Conservation (phyloP, 2,797 vertebrate species). For the Tenualosa ilisha region DNA sequence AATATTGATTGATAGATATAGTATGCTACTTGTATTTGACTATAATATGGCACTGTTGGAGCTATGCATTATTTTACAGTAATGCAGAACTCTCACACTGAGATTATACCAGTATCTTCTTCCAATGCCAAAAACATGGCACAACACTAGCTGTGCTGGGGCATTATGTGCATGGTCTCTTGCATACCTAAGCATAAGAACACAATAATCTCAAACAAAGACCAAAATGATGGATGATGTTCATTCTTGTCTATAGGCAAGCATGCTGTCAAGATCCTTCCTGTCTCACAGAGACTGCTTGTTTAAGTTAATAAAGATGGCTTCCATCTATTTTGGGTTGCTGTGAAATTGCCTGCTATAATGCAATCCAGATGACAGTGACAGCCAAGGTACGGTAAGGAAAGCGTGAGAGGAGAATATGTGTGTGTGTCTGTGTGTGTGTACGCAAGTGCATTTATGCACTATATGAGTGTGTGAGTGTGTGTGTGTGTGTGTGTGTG, state of each 20-base stretch:
- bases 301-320: neutral
- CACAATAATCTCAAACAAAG: neutral
- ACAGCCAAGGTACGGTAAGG: neutral
- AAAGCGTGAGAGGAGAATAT: neutral
- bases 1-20: no score
- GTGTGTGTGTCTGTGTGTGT: neutral
- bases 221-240: neutral
- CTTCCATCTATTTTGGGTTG: neutral
- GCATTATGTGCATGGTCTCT: neutral
- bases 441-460: neutral
- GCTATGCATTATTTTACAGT: no score
- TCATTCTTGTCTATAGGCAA: neutral
- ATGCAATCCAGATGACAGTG: neutral
- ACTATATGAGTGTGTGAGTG: neutral
- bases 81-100: no score
- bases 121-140: neutral
- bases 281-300: neutral
- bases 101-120: neutral
- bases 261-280: neutral
- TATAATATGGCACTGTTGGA: neutral
- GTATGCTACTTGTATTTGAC: neutral
- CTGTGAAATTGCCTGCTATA: constrained; percentile 5
- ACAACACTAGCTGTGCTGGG: neutral
- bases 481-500: neutral
- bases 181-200: no score